Conservation (phyloP, 2,113 vertebrate species). For the Felis catus region DNA sequence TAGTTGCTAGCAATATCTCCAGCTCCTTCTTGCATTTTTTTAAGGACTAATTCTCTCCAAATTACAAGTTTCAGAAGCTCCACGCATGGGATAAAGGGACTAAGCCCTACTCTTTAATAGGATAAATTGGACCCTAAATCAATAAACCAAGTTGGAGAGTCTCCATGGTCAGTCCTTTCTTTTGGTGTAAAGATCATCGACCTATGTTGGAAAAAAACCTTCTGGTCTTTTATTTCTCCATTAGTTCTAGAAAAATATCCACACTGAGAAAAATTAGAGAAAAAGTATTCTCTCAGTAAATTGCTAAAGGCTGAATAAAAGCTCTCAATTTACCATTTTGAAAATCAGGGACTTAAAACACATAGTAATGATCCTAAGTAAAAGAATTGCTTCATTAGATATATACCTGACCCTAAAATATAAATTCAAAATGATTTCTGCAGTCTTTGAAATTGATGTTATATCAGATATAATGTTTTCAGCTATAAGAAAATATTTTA, state of each 20-base stretch:
- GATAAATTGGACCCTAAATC: background rate
- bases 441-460: conserved; percentile 14
- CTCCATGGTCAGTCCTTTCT: background rate
- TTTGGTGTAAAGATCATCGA: background rate
- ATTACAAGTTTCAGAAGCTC: background rate
- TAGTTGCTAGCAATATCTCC: background rate
- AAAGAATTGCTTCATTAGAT: conserved; percentile 2
- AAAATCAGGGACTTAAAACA: conserved; percentile 15
- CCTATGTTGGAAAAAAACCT: background rate
- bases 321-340: background rate
- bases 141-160: background rate
- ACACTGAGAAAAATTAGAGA: background rate
- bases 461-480: background rate
- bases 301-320: conserved; percentile 44
- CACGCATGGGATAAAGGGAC: background rate
- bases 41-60: background rate
- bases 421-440: conserved; percentile 11
- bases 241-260: background rate
- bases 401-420: conserved; percentile 28
- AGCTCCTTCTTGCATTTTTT: background rate
- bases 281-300: background rate
- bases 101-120: background rate
- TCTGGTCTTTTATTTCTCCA: accelerated
- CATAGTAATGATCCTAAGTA: conserved; percentile 4
- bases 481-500: conserved; percentile 37